These are phyloP conservation scores for Polyodon spathula DNA, from an alignment of 2,113 vertebrate genomes.

Conservation along the genomic window DNA sequence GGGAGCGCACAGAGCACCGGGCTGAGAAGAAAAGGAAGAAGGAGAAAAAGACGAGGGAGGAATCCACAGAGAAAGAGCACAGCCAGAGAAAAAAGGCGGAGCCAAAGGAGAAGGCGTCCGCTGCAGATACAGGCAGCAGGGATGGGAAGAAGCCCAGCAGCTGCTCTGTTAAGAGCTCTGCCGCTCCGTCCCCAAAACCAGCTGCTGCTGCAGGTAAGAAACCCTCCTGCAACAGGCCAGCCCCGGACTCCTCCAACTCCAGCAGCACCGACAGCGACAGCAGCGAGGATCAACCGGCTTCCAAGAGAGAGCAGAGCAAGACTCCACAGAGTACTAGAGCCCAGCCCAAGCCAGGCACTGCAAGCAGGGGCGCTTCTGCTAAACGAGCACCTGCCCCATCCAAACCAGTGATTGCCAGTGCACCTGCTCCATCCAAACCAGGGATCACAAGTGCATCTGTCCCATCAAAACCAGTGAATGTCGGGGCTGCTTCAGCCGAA, in stretches of 20 bases:
- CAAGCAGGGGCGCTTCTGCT: too few relatives aligned
- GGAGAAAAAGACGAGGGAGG: conserved; percentile 27
- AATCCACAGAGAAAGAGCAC: conserved; percentile 3
- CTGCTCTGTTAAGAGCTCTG: conserved; percentile 10
- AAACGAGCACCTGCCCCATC: too few relatives aligned
- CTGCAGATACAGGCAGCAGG: neutral
- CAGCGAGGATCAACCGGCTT: neutral
- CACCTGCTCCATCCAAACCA: too few relatives aligned
- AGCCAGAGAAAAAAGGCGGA: conserved; percentile 24
- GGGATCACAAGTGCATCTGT: too few relatives aligned
- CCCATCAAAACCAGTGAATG: too few relatives aligned
- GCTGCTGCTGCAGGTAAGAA: neutral
- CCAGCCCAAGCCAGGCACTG: neutral
- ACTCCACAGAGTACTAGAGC: neutral
- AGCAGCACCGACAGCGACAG: neutral
- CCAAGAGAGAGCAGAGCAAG: too few relatives aligned
- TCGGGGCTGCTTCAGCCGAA: too few relatives aligned
- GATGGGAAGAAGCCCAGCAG: neutral
- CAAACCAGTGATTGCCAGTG: too few relatives aligned
- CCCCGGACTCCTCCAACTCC: conserved; percentile 21
- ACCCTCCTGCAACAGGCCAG: conserved; percentile 4
- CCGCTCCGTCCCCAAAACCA: conserved; percentile 17
- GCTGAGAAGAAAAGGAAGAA: neutral
- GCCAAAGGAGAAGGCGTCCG: neutral
- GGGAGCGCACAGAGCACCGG: neutral